Conservation (phyloP, 1,140 invertebrate genomes). For the Aporrectodea caliginosa region DNA sequence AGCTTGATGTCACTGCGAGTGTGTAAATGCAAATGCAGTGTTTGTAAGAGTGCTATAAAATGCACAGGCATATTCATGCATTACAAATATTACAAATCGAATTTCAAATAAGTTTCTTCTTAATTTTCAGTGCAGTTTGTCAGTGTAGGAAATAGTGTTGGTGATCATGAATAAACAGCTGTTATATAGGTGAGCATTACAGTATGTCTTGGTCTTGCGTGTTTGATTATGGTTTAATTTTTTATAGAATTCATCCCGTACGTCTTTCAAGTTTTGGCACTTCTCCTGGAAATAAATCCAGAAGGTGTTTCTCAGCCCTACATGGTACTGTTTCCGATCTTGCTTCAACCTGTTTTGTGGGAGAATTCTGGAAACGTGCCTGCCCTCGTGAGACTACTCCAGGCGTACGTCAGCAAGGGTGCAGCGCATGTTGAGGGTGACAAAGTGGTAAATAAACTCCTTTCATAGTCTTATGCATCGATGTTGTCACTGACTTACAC, state of each 20-base stretch:
- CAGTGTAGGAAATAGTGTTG: too few relatives aligned
- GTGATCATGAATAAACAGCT: too few relatives aligned
- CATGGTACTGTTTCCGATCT: constrained; percentile 79
- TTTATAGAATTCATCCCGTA: constrained; percentile 86
- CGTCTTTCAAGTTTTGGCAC: constrained; percentile 90
- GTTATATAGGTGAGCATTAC: too few relatives aligned
- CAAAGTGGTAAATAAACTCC: background rate
- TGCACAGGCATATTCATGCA: too few relatives aligned
- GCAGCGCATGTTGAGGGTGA: constrained; percentile 65
- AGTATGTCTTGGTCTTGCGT: too few relatives aligned
- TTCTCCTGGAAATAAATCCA: constrained; percentile 78
- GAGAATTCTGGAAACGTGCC: constrained; percentile 86
- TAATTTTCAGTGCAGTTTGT: too few relatives aligned
- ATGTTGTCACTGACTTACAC: background rate
- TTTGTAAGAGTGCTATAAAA: too few relatives aligned
- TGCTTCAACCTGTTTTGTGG: constrained; percentile 84
- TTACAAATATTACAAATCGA: too few relatives aligned
- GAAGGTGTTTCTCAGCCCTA: constrained; percentile 72
- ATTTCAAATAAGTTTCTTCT: too few relatives aligned
- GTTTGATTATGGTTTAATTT: too few relatives aligned
- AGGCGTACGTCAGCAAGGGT: constrained; percentile 76
- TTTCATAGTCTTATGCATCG: background rate
- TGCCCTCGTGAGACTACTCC: constrained; percentile 80
- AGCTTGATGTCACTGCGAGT: too few relatives aligned
- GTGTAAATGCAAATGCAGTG: too few relatives aligned